These are phyloP conservation scores for Eulacestoma nigropectus DNA, from an alignment of 2,113 vertebrate genomes.

Conservation along the genomic window DNA sequence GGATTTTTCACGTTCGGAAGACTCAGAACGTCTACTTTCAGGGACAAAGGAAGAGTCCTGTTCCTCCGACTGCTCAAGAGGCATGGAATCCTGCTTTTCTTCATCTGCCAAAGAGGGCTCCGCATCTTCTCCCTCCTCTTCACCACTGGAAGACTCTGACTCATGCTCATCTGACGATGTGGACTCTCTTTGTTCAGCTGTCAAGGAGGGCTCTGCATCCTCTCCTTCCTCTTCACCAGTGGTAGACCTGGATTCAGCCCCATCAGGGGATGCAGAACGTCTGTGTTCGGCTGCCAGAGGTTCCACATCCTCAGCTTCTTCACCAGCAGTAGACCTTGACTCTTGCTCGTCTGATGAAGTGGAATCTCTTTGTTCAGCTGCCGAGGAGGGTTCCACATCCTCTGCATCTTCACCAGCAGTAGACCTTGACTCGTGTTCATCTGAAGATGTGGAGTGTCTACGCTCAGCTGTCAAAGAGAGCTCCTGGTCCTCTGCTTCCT, in stretches of 20 bases:
- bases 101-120: constrained; percentile 65
- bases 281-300: constrained; percentile 65
- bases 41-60: constrained; percentile 32
- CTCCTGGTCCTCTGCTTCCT: constrained; percentile 38
- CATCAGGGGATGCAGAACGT: constrained; percentile 68
- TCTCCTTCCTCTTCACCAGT: constrained; percentile 42
- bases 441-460: constrained; percentile 72
- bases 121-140: constrained; percentile 16
- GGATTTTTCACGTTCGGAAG: constrained; percentile 71
- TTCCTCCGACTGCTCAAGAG: neutral
- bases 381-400: constrained; percentile 52
- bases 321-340: constrained; percentile 51
- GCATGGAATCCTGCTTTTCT: constrained; percentile 51
- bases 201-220: constrained; percentile 50
- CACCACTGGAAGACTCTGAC: constrained; percentile 50
- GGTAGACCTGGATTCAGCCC: constrained; percentile 46
- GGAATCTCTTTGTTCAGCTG: constrained; percentile 68
- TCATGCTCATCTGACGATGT: constrained; percentile 66
- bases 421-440: constrained; percentile 45
- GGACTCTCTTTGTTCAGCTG: constrained; percentile 70
- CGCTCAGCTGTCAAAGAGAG: constrained; percentile 65
- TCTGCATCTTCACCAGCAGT: constrained; percentile 28
- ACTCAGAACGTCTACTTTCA: constrained; percentile 36
- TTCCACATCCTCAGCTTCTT: constrained; percentile 57
- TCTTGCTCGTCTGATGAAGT: constrained; percentile 64